Conservation (phyloP, 2,797 vertebrate genomes). For the Gallinago nigripennis region DNA sequence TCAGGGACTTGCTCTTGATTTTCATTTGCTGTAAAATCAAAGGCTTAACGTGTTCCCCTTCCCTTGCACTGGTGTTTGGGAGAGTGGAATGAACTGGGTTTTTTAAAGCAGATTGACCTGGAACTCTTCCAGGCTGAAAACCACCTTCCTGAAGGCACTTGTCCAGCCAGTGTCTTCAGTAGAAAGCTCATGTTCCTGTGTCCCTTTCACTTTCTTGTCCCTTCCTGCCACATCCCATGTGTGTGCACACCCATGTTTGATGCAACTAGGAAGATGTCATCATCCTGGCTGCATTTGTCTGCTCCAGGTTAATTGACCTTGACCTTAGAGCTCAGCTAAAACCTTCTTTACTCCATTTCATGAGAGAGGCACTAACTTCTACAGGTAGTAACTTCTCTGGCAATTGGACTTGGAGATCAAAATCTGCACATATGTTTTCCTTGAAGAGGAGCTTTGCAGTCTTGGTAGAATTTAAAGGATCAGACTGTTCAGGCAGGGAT, state of each 20-base stretch:
- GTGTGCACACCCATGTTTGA: neutral
- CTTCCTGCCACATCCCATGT: neutral
- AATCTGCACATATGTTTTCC: neutral
- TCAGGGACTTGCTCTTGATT: neutral
- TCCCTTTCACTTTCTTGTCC: neutral
- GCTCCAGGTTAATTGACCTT: neutral
- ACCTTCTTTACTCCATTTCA: neutral
- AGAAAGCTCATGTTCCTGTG: neutral
- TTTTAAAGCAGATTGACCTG: neutral
- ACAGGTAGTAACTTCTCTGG: neutral
- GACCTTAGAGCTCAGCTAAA: neutral
- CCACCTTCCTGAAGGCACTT: neutral
- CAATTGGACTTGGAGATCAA: neutral
- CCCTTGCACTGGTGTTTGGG: neutral
- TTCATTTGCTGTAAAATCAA: neutral
- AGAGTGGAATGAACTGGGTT: neutral
- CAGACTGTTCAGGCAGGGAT: neutral
- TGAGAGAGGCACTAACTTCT: neutral
- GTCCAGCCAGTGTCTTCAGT: neutral
- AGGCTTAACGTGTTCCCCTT: neutral
- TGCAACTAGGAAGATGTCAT: rapidly evolving
- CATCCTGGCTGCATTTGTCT: neutral
- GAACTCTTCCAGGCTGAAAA: neutral
- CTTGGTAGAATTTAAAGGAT: neutral
- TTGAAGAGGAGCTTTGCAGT: neutral